phyloP scores from a whole-genome alignment of 1,140 invertebrate genomes.

The Phenacoccus solenopsis region DNA sequence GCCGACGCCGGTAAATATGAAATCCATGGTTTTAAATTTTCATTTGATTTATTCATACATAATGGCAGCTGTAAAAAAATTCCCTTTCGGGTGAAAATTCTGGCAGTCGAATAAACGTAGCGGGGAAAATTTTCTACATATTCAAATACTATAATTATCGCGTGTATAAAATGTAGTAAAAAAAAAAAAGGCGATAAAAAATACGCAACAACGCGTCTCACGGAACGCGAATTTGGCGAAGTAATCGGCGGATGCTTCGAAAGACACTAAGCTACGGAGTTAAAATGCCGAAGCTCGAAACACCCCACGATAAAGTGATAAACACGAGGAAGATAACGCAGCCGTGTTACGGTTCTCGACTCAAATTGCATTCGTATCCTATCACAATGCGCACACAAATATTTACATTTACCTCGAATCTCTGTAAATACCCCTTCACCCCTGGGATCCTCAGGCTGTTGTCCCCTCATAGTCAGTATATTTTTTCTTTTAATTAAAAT shows the following conservation, averaged over 20 bases:
- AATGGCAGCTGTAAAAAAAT: too few relatives aligned
- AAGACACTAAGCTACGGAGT: neutral
- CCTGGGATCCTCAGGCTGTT: too few relatives aligned
- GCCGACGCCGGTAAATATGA: too few relatives aligned
- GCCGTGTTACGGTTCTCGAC: neutral
- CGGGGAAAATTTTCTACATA: too few relatives aligned
- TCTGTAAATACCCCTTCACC: neutral
- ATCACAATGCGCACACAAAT: conserved; percentile 7
- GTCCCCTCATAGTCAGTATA: too few relatives aligned
- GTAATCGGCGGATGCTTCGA: neutral
- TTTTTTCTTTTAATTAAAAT: neutral
- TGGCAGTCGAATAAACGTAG: too few relatives aligned
- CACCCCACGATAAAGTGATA: neutral
- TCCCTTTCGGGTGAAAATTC: too few relatives aligned
- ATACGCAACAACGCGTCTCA: neutral
- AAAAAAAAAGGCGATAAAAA: neutral
- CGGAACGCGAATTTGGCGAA: neutral
- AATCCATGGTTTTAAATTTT: too few relatives aligned
- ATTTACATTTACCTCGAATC: conserved; percentile 9
- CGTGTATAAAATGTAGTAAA: neutral
- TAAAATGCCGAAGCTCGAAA: neutral
- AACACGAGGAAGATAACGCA: conserved; percentile 7
- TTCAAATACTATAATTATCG: too few relatives aligned
- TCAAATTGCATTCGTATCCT: conserved; percentile 6
- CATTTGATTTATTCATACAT: too few relatives aligned